Conservation (phyloP, 2,797 vertebrate species). For the Phalloptychus januarius region DNA sequence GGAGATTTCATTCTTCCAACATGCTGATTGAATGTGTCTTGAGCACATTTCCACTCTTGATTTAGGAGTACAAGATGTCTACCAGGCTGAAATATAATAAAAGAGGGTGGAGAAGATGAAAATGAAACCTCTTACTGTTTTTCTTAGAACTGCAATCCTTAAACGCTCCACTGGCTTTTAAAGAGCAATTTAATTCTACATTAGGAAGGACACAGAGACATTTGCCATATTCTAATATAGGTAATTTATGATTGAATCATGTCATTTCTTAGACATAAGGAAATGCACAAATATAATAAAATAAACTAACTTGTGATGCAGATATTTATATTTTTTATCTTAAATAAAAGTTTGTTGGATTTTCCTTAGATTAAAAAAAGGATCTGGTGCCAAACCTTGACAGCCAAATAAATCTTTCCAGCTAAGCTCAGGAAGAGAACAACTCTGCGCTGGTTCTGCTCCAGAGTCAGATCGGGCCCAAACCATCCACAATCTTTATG, state of each 20-base stretch:
- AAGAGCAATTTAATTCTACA: neutral
- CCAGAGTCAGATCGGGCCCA: constrained; percentile 8
- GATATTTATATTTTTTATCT: neutral
- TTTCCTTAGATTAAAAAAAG: neutral
- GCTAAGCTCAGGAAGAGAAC: too few relatives aligned
- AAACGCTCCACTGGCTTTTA: neutral
- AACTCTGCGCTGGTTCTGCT: neutral
- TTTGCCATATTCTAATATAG: neutral
- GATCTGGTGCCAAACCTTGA: neutral
- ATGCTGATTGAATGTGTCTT: neutral
- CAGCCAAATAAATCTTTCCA: neutral
- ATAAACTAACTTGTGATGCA: neutral
- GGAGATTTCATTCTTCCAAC: neutral
- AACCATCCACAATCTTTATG: constrained; percentile 24
- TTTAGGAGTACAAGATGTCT: neutral
- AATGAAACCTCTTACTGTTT: neutral
- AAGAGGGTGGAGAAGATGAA: neutral
- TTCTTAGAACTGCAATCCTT: neutral
- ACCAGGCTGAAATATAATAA: neutral
- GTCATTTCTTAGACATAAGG: neutral
- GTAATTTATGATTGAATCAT: neutral
- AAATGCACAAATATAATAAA: neutral
- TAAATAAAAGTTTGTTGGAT: neutral
- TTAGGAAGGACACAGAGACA: neutral
- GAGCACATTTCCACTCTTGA: neutral